Base-by-base conservation (phyloP, 2,888 invertebrate genomes). In the Sipha maydis region DNA sequence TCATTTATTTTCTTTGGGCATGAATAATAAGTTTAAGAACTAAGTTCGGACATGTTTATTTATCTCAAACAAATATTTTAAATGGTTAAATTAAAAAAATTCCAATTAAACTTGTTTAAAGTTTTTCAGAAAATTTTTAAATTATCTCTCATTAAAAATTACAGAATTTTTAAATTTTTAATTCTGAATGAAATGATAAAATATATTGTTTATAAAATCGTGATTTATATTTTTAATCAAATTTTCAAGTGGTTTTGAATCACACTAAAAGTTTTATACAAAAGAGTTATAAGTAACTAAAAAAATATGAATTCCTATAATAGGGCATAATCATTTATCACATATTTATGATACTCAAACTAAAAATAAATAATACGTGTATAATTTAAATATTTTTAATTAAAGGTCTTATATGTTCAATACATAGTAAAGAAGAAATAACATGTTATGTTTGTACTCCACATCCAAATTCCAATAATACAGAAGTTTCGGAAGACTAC, bases 381-480 rank as follows among this genome's bases (percentile, higher is more conserved):
- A 75, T 38, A 41, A 25, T 38, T 54, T 38, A 75, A 21, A 80
- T 80, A 67, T 67, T 67, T 84, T 28, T 41, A 28, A 34, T 78
- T 88, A 31, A 38, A 88, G 88, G 61, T 75, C 8, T 75, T 48
- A 34, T 61, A 11, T 41, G 67, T 82, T 73, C 82, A 48, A 48
- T 41, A 34, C 67, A 56, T 19, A n/a, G 76, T 31, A 82, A 75
- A 82, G 75, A 73, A 48, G 75, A 75, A 38, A 75, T 80, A 31
- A 54, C 69, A 82, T 88, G 88, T 61, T 88, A 82, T 67, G 61
- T 88, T 4, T 88, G 88, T 88, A 67, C 31, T 25, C 67, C 82
- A 41, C 21, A 48, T 31, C 2, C 14, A 73, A 73, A 41, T n/a
- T 61, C 86, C 34, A 73, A 75, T 48, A 75, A 67, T n/a, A 75